Evolutionary conservation across 1,140 invertebrate species (phyloP), one percentile per base, ranked within the genome.

Genomic region (Tetramorium simillimum): DNA sequence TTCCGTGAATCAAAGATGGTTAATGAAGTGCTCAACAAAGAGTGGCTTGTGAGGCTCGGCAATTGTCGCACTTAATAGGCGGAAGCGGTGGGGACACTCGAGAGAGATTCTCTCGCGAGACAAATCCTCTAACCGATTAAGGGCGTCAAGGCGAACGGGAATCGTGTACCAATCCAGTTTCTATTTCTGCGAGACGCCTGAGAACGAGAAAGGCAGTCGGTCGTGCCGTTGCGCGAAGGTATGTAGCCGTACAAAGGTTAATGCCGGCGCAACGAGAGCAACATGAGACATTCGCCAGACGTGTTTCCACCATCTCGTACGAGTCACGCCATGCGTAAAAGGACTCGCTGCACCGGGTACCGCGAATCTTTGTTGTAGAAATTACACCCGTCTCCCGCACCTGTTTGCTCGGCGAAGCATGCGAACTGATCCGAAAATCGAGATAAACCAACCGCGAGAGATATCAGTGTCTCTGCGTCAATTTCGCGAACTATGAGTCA

Each of bases 261-360:
- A 89, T 89, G 87, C 46, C 87, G 85, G 81, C 77, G 81, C 78
- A 89, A 89, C 75, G 81, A 89, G 81, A 89, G 60, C 69, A 89
- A 89, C 62, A 40, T 51, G 81, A 88, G 75, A 88, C 70, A 63
- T 73, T 65, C 60, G 28, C 40, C 72, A 75, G 62, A 77, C 60
- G 18, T 28, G 67, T 73, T 80, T 86, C 58, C 60, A 58, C 12
- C 40, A 21, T n/a, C 2, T 56, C 28, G 12, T 49, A 49, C 28
- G 0, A 85, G 56, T 77, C 88, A 87, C 69, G 78, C 70, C 40
- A 75, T 18, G 24, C 40, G 62, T 43, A 24, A 40, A 37, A 77
- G 16, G 73, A 56, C n/a, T 58, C 7, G 21, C 40, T 58, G 72
- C 78, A 49, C 9, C 33, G 21, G 70, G 63, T 82, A 56, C 40